A percentile compares a stretch with the other conserved stretches of the same genome.
phyloP scores from a whole-genome alignment of 2,113 vertebrate species.

The Myiozetetes cayanensis region DNA sequence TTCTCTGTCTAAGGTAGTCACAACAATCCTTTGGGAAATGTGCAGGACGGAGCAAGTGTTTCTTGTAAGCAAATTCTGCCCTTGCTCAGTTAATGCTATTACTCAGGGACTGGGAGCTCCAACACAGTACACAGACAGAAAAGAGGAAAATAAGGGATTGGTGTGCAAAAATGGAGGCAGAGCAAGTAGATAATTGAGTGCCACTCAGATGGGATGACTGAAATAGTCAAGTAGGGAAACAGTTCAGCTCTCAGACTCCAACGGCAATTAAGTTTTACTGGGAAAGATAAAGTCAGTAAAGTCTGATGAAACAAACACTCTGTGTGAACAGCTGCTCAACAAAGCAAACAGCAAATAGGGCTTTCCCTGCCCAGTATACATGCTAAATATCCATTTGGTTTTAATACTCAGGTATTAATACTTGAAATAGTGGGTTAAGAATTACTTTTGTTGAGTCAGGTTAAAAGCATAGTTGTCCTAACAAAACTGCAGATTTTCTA shows the following conservation, averaged over 20 bases:
- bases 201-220: background rate
- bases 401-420: background rate
- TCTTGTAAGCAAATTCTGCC: background rate
- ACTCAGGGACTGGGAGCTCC: background rate
- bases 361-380: background rate
- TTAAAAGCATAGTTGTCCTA: background rate
- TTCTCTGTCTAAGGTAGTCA: background rate
- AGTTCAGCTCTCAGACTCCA: background rate
- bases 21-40: background rate
- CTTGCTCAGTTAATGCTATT: background rate
- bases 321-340: background rate
- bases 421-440: background rate
- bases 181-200: accelerated
- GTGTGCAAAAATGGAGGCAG: background rate
- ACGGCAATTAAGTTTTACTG: background rate
- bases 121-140: background rate
- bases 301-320: background rate
- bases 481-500: background rate
- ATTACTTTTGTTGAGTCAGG: background rate
- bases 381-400: background rate
- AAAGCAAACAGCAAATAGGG: background rate
- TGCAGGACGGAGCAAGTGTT: background rate
- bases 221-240: background rate
- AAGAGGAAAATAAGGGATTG: background rate
- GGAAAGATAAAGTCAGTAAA: background rate